phyloP scores from a whole-genome alignment of 2,888 invertebrate species.

The Lasius platythorax region DNA sequence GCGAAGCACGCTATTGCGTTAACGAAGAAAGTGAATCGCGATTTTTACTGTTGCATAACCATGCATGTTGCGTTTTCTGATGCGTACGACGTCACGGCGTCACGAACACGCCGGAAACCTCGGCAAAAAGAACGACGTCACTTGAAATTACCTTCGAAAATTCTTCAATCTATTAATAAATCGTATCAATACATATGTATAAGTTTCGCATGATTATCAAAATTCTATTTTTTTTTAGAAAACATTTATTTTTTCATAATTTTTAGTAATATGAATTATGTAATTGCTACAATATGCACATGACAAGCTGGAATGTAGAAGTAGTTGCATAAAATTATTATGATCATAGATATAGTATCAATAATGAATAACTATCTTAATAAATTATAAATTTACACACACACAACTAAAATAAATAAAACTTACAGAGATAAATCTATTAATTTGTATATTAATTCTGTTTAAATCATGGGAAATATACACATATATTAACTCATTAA shows the following conservation, averaged over 20 bases:
- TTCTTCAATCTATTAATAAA: background rate
- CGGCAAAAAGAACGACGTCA: conserved; percentile 2
- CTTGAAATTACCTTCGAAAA: background rate
- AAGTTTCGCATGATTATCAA: too few relatives aligned
- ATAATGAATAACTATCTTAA: background rate
- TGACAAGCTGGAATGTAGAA: background rate
- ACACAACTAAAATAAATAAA: background rate
- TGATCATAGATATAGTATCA: background rate
- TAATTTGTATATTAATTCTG: background rate
- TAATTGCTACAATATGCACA: background rate
- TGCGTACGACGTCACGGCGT: conserved; percentile 49
- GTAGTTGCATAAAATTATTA: background rate
- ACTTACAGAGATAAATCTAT: background rate
- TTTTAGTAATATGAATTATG: background rate
- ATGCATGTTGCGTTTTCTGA: conserved; percentile 63
- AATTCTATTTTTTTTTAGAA: background rate
- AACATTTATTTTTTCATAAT: background rate
- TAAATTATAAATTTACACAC: conserved; percentile 4
- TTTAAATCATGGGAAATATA: background rate
- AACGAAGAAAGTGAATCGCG: conserved; percentile 78
- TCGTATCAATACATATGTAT: background rate
- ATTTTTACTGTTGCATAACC: conserved; percentile 72
- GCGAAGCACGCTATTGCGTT: conserved; percentile 60
- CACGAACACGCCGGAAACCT: conserved; percentile 43
- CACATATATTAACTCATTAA: too few relatives aligned